Conservation (phyloP, 2,888 invertebrate species). For the Temnothorax rugatulus region DNA sequence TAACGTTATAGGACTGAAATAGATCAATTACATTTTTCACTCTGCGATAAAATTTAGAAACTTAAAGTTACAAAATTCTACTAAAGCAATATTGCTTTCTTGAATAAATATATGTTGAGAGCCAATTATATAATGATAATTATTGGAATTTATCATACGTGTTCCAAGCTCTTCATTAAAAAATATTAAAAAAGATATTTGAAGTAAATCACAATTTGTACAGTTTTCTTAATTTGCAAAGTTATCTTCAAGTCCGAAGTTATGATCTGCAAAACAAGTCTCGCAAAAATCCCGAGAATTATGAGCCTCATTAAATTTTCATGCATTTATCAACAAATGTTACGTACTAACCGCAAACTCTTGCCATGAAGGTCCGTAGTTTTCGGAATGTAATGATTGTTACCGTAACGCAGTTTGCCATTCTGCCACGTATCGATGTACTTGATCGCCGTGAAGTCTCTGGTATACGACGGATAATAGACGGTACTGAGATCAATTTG, state of each 20-base stretch:
- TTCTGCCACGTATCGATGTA: constrained; percentile 90
- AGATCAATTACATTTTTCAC: neutral
- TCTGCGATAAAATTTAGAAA: neutral
- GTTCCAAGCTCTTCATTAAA: neutral
- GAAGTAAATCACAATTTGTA: neutral
- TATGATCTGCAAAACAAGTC: neutral
- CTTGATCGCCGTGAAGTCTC: constrained; percentile 88
- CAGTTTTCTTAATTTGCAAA: neutral
- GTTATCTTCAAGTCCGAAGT: neutral
- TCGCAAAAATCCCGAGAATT: neutral
- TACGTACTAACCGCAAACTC: constrained; percentile 77
- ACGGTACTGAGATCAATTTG: constrained; percentile 92
- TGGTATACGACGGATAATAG: constrained; percentile 90
- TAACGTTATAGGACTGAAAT: neutral
- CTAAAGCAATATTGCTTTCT: neutral
- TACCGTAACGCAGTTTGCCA: constrained; percentile 88
- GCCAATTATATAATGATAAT: neutral
- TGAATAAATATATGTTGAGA: neutral
- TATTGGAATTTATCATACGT: neutral
- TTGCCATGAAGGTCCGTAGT: constrained; percentile 83
- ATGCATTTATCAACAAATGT: neutral
- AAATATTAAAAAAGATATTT: neutral
- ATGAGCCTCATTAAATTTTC: neutral
- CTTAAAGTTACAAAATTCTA: constrained; percentile 4
- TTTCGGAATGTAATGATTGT: constrained; percentile 84